phyloP scores from a whole-genome alignment of 1,140 invertebrate genomes.

The Drosophila navojoa region DNA sequence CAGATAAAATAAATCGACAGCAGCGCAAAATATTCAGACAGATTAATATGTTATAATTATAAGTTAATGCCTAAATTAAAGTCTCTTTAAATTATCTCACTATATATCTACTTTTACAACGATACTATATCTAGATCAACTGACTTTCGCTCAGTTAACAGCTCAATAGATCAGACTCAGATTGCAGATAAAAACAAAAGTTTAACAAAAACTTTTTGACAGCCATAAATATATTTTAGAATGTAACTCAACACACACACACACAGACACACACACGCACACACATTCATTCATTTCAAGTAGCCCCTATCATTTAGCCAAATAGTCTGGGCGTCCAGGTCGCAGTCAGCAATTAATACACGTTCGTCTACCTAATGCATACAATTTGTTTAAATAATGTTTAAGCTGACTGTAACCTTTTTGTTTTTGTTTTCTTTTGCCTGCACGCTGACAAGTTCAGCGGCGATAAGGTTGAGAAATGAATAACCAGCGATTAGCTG shows the following conservation, averaged over 20 bases:
- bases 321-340: constrained; percentile 1
- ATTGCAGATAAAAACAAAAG: constrained; percentile 8
- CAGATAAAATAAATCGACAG: too few relatives aligned
- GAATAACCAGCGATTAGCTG: constrained; percentile 35
- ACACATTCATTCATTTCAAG: neutral
- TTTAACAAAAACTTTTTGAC: neutral
- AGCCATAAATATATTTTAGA: constrained; percentile 1
- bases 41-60: neutral
- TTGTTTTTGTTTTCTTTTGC: constrained; percentile 7
- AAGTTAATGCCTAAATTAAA: neutral
- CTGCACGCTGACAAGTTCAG: constrained; percentile 26
- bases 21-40: too few relatives aligned
- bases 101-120: neutral
- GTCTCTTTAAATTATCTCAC: neutral
- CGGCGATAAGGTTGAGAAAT: constrained; percentile 46
- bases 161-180: neutral
- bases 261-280: neutral
- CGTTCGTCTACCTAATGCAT: constrained; percentile 48
- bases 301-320: constrained; percentile 6
- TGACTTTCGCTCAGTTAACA: too few relatives aligned
- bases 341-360: constrained; percentile 34
- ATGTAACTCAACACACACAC: neutral
- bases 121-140: too few relatives aligned
- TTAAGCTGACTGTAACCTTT: constrained; percentile 53
- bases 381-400: constrained; percentile 49